Base-by-base conservation (phyloP, 2,888 invertebrate genomes). In the Dynastes grantii region DNA sequence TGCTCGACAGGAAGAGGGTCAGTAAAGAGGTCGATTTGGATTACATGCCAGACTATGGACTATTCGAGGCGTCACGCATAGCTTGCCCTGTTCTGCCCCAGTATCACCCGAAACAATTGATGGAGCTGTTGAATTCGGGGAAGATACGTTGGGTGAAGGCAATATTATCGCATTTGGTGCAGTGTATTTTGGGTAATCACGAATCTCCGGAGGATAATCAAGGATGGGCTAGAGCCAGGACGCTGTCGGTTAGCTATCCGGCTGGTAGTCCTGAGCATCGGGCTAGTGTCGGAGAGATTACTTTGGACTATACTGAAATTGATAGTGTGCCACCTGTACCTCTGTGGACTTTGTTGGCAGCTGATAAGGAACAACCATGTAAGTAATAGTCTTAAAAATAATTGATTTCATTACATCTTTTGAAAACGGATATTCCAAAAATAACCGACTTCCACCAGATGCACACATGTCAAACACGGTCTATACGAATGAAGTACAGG, bases 81-180 rank as follows among this genome's bases (percentile, higher is more conserved):
- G 98, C 98, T 0, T 99, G 98, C 85, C 99, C 99, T 0, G 98
- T 99, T 61, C 90, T 99, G 79, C 99, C 99, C 0, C 99, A 99
- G 86, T 99, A 99, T 88, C 99, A 99, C 90, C 99, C 99, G 0
- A 98, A 98, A 86, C 99, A 99, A 86, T 90, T 99, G 51, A 98
- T 99, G 96, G 99, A 99, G 87, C 90, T 99, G 55, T 91, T 99
- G 40, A 99, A 99, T 90, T 98, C 98, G 76, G 99, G 99, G 2
- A 98, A 98, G 90, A 98, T 98, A 83, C 92, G 97, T 85, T 96
- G 99, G 94, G 99, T 99, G 0, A 98, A 99, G 88, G 99, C 99
- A 0, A 99, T 99, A 81, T 91, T 99, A 63, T 95, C 97, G 0
- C 99, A 99, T 91, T 92, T 99, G 76, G 97, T 99, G 45, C 94